phyloP scores from a whole-genome alignment of 2,113 vertebrate species.

The Dascyllus trimaculatus region DNA sequence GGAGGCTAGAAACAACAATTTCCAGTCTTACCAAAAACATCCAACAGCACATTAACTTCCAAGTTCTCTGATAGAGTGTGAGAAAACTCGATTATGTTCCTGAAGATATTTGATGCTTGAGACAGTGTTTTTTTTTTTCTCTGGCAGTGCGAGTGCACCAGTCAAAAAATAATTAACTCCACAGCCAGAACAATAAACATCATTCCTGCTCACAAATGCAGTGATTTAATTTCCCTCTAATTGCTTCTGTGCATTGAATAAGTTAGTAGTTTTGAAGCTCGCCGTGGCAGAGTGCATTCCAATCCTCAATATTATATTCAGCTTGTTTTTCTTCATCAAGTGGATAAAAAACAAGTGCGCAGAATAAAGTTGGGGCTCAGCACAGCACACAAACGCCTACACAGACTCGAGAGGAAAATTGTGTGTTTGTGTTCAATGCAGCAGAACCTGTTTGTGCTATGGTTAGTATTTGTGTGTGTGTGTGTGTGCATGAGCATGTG shows the following conservation, averaged over 20 bases:
- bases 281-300: conserved; percentile 24
- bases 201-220: conserved; percentile 29
- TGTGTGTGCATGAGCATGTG: conserved; percentile 14
- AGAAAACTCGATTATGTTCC: conserved; percentile 41
- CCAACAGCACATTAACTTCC: conserved; percentile 11
- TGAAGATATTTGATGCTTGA: conserved; percentile 10
- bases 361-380: conserved; percentile 13
- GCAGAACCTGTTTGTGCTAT: conserved; percentile 34
- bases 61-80: not conserved
- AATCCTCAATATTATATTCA: conserved; percentile 25
- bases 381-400: conserved; percentile 7
- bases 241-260: conserved; percentile 61
- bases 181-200: conserved; percentile 44
- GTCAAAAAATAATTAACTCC: conserved; percentile 41
- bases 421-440: conserved; percentile 18
- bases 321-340: conserved; percentile 17
- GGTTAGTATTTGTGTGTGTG: conserved; percentile 40
- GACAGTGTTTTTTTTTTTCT: not conserved
- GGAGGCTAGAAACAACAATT: not conserved
- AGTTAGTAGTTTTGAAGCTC: conserved; percentile 47
- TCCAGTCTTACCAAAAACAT: not conserved
- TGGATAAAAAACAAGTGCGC: conserved; percentile 19
- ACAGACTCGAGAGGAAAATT: conserved; percentile 19
- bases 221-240: conserved; percentile 57
- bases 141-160: conserved; percentile 1